These are phyloP conservation scores for Sciurus vulgaris DNA, from an alignment of 2,797 vertebrate genomes.

Conservation along the genomic window DNA sequence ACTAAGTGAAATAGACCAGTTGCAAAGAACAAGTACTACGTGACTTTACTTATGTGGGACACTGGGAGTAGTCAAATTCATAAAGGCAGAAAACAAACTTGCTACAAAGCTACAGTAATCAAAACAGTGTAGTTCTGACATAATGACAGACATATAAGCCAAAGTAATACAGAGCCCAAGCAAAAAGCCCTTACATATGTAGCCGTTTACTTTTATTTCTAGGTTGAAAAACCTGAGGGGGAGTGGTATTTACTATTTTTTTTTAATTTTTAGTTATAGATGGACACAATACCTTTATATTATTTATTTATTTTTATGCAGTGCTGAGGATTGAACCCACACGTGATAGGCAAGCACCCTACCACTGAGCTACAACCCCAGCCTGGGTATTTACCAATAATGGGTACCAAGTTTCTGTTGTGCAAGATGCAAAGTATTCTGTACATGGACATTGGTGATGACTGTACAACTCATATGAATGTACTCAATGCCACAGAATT, in stretches of 20 bases:
- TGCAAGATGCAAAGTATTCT: neutral
- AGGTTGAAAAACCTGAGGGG: neutral
- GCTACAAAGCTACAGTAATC: neutral
- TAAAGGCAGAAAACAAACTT: slow-evolving; percentile 14
- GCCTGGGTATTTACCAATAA: neutral
- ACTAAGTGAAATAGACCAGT: slow-evolving; percentile 10
- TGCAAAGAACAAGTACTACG: neutral
- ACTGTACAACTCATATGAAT: neutral
- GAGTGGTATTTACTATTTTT: neutral
- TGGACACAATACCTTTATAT: too few relatives aligned
- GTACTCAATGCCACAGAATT: slow-evolving; percentile 18
- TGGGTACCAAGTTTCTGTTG: slow-evolving; percentile 1
- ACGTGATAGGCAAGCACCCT: too few relatives aligned
- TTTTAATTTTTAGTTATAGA: too few relatives aligned
- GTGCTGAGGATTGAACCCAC: too few relatives aligned
- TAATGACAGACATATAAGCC: neutral
- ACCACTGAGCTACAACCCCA: too few relatives aligned
- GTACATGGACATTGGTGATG: neutral
- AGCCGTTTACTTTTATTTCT: neutral
- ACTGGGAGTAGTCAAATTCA: slow-evolving; percentile 22
- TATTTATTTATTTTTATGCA: too few relatives aligned
- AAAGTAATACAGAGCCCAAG: neutral
- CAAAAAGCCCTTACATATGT: neutral
- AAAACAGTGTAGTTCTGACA: neutral
- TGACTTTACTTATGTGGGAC: neutral